phyloP scores from a whole-genome alignment of 2,113 vertebrate genomes.

The Lepisosteus osseus region DNA sequence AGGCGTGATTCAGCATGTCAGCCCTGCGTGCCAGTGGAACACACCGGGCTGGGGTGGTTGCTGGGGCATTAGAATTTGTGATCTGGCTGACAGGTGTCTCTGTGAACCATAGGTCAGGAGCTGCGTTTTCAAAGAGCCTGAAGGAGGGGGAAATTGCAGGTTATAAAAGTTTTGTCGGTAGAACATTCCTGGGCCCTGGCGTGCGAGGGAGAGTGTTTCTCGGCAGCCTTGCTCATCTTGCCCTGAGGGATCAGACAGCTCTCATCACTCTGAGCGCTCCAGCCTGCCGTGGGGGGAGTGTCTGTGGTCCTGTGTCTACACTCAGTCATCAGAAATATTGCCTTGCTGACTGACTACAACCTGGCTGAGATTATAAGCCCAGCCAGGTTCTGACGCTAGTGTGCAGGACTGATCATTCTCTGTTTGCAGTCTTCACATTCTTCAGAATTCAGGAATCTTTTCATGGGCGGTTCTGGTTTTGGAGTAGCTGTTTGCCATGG shows the following conservation, averaged over 20 bases:
- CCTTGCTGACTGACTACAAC: not conserved
- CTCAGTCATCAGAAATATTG: not conserved
- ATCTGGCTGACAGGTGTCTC: constrained; percentile 10
- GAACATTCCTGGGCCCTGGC: constrained; percentile 21
- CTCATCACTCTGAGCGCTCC: constrained; percentile 3
- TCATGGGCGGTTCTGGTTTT: too few species aligned
- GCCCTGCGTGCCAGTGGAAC: too few species aligned
- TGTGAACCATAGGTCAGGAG: not conserved
- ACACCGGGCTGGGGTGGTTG: too few species aligned
- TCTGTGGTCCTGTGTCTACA: not conserved
- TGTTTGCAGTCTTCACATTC: too few species aligned
- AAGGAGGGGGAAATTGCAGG: constrained; percentile 19
- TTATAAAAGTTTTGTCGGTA: not conserved
- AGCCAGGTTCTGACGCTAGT: too few species aligned
- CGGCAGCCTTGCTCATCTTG: constrained; percentile 17
- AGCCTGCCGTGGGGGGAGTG: constrained; percentile 15
- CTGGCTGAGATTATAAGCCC: too few species aligned
- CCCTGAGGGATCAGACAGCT: constrained; percentile 16
- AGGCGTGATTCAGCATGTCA: too few species aligned
- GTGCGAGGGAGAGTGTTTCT: constrained; percentile 15
- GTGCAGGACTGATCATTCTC: too few species aligned
- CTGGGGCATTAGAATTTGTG: too few species aligned
- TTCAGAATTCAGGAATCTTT: too few species aligned
- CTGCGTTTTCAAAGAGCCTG: not conserved
- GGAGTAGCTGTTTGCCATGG: too few species aligned